A percentile compares a stretch with the other conserved stretches of the same genome.
Conservation (phyloP, 2,113 vertebrate species). For the Hydrolagus affinis region DNA sequence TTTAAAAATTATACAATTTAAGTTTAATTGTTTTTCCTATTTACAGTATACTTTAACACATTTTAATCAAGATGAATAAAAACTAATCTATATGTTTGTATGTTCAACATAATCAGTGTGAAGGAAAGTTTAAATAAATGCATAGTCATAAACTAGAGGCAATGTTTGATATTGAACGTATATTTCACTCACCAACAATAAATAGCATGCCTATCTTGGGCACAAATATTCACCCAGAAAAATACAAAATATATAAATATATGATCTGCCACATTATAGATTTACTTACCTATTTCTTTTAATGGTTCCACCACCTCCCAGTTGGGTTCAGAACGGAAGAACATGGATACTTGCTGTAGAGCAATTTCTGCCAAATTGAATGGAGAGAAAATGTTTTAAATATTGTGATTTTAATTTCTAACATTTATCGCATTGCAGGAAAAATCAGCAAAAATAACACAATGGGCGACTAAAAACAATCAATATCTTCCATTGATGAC, state of each 20-base stretch:
- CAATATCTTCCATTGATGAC: not conserved
- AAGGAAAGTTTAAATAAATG: not conserved
- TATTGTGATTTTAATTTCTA: not conserved
- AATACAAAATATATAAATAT: not conserved
- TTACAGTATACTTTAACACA: not conserved
- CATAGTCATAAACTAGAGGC: not conserved
- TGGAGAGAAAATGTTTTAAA: not conserved
- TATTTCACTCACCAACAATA: not conserved
- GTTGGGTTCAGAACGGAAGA: constrained; percentile 91
- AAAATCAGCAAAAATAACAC: not conserved
- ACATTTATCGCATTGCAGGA: not conserved
- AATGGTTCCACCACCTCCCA: constrained; percentile 93
- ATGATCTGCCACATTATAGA: not conserved
- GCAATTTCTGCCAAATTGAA: constrained; percentile 74
- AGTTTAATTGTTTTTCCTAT: not conserved
- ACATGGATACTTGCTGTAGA: constrained; percentile 97
- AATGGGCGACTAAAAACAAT: too few species aligned
- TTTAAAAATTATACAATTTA: constrained; percentile 40
- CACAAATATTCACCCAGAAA: not conserved
- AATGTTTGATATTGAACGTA: not conserved
- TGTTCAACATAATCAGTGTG: not conserved
- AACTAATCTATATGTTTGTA: not conserved
- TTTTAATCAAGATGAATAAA: not conserved
- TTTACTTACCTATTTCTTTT: constrained; percentile 80
- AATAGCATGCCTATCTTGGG: not conserved